Conservation (phyloP, 53 echinoderm and acorn worm species). For the Antedon mediterranea region DNA sequence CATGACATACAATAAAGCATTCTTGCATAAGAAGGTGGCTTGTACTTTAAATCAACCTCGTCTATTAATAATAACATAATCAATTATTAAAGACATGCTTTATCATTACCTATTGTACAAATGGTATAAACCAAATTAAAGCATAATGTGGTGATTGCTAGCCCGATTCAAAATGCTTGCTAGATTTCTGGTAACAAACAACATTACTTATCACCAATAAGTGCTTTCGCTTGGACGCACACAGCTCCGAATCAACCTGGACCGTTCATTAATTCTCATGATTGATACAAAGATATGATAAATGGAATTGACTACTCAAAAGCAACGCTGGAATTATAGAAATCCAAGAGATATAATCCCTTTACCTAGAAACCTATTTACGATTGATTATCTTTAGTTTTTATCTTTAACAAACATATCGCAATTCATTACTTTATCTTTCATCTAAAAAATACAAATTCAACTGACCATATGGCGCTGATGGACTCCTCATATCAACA, state of each 20-base stretch:
- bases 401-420: too few species aligned
- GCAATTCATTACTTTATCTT: too few species aligned
- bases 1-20: neutral
- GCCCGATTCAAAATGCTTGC: neutral
- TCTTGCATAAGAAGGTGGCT: neutral
- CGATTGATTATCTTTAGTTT: neutral
- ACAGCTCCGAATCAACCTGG: neutral
- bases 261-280: neutral
- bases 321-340: neutral
- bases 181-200: neutral
- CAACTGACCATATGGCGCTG: too few species aligned
- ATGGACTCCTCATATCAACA: too few species aligned
- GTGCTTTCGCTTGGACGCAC: neutral
- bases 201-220: neutral
- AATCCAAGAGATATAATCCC: neutral
- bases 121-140: neutral
- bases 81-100: neutral
- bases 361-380: neutral
- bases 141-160: neutral
- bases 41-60: neutral
- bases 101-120: neutral
- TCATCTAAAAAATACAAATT: too few species aligned
- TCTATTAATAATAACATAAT: neutral
- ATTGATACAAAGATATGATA: neutral
- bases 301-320: neutral